Evolutionary conservation across 2,113 vertebrate genomes (phyloP).

Genomic region (Trinectes maculatus): DNA sequence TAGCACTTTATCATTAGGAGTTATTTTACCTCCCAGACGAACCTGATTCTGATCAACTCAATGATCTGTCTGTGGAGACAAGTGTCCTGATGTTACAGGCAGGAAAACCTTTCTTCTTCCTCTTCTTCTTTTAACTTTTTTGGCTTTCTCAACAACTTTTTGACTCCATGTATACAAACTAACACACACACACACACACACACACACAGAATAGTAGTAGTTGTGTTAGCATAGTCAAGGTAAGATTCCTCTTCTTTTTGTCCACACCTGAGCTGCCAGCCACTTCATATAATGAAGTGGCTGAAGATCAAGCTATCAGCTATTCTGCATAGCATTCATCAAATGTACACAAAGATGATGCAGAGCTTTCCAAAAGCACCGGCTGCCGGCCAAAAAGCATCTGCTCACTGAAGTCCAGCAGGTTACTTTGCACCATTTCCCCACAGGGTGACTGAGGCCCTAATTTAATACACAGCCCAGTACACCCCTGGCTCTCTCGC

Average conservation of each 20-base stretch:
- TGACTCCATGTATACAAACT: not conserved
- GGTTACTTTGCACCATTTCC: not conserved
- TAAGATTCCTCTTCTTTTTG: constrained; percentile 20
- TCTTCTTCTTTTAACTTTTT: not conserved
- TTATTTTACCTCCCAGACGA: not conserved
- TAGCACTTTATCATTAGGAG: not conserved
- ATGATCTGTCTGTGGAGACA: not conserved
- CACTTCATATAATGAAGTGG: constrained; percentile 26
- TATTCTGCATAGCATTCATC: constrained; percentile 1
- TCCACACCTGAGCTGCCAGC: constrained; percentile 17
- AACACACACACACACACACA: constrained; percentile 6
- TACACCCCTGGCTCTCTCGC: too few species aligned
- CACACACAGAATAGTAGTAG: not conserved
- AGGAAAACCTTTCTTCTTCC: not conserved
- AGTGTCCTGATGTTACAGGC: not conserved
- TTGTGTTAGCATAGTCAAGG: constrained; percentile 6
- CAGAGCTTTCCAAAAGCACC: not conserved
- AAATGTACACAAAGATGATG: not conserved
- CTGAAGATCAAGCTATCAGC: constrained; percentile 20
- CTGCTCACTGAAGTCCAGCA: not conserved
- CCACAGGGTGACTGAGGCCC: not conserved
- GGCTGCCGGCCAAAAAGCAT: not conserved
- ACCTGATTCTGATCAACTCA: not conserved
- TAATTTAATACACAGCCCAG: too few species aligned
- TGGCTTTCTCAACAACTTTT: not conserved